phyloP scores from a whole-genome alignment of 2,113 vertebrate genomes.

The Lepus europaeus region DNA sequence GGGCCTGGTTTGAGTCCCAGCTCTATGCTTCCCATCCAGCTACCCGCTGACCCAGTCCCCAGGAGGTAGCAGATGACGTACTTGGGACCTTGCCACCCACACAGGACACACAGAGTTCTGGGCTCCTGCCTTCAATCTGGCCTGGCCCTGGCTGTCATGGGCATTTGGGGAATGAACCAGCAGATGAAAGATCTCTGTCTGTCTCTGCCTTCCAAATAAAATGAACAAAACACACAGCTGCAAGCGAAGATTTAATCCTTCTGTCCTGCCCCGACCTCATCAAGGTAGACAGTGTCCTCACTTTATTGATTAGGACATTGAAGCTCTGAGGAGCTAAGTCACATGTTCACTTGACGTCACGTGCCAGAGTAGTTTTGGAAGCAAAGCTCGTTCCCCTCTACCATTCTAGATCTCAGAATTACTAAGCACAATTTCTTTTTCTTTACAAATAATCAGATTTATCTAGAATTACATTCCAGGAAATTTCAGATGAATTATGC shows the following conservation, averaged over 20 bases:
- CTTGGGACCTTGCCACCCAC: too few species aligned
- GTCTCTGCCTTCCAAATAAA: too few species aligned
- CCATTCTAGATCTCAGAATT: background rate
- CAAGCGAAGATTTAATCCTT: background rate
- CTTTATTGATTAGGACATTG: background rate
- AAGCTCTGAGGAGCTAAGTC: background rate
- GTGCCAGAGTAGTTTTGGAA: background rate
- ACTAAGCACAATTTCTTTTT: background rate
- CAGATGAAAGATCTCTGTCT: too few species aligned
- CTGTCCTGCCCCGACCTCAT: background rate
- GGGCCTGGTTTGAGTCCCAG: too few species aligned
- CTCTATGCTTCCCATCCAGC: too few species aligned
- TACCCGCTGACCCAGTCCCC: too few species aligned
- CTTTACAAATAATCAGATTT: background rate
- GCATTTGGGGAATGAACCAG: too few species aligned
- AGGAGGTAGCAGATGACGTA: too few species aligned
- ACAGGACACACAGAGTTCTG: too few species aligned
- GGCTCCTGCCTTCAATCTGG: too few species aligned
- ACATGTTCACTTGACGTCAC: rapidly evolving
- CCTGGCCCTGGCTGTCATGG: too few species aligned
- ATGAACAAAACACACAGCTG: too few species aligned
- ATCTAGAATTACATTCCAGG: constrained; percentile 3
- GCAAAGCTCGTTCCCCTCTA: background rate
- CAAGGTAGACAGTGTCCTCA: background rate
- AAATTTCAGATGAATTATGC: background rate